Evolutionary conservation across 1,140 invertebrate species (phyloP).

Genomic region (Neodiprion lecontei): DNA sequence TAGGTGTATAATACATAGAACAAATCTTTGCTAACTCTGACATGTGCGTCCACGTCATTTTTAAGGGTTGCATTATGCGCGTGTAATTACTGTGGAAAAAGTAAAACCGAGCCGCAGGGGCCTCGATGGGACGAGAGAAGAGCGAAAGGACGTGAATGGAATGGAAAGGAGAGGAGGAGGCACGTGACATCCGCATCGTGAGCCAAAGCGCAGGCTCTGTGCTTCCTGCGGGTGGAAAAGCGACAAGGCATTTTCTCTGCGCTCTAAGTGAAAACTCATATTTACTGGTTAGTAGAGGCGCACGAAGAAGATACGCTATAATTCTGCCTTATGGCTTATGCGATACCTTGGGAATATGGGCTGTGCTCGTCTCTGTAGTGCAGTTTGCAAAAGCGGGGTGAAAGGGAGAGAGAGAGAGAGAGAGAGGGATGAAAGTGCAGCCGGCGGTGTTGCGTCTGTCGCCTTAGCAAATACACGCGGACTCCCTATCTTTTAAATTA

Average conservation of each 20-base stretch:
- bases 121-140: slow-evolving; percentile 30
- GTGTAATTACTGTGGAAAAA: too few relatives aligned
- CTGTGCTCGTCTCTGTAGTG: not conserved
- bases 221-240: slow-evolving; percentile 5
- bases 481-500: too few relatives aligned
- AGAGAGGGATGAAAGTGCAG: too few relatives aligned
- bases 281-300: slow-evolving; percentile 42
- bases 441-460: too few relatives aligned
- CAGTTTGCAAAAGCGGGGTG: too few relatives aligned
- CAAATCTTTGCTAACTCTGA: too few relatives aligned
- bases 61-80: too few relatives aligned
- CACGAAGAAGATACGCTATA: slow-evolving; percentile 42
- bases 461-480: too few relatives aligned
- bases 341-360: slow-evolving; percentile 16
- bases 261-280: slow-evolving; percentile 43
- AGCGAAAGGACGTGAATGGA: not conserved
- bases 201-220: not conserved
- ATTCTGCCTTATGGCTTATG: slow-evolving; percentile 39
- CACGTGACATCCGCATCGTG: not conserved
- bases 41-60: too few relatives aligned
- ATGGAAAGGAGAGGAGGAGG: not conserved
- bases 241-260: slow-evolving; percentile 8
- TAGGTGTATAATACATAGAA: too few relatives aligned
- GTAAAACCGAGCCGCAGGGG: slow-evolving; percentile 19
- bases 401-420: too few relatives aligned